Evolutionary conservation across 2,888 invertebrate genomes (phyloP), one percentile per base, ranked within the genome.

Genomic region (Cephus nigrinus): DNA sequence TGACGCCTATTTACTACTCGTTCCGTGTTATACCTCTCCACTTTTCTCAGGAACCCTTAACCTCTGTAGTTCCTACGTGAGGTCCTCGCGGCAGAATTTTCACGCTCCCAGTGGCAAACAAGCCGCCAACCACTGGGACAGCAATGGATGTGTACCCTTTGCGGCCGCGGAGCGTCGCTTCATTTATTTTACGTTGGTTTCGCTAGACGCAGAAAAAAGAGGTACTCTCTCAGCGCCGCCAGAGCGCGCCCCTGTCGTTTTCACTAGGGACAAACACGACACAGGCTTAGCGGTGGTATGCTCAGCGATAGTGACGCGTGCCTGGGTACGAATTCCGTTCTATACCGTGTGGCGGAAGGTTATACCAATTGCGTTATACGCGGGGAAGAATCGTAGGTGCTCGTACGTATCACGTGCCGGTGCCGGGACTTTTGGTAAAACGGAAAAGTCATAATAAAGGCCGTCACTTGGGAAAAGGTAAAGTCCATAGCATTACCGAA

Each of bases 1-100:
- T 71, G 71, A 15, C 23, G 71, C 71, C 71, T 71, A 71, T 71
- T 71, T 71, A 71, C 71, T 71, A 71, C 31, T 31, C 33, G 12
- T 31, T 31, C 32, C 12, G 12, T 12, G 15, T 31, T 12, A 12
- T 55, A 9, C 23, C 55, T 23, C 55, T 55, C 23, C 55, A 55
- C 55, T 55, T 55, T 23, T 55, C 23, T 23, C 55, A 9, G 55
- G 9, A 55, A 15, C 23, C 55, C 55, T 55, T 55, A 55, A 33
- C 31, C 12, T 31, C 12, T 12, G 12, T n/a, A 12, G 71, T 71
- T 12, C 12, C 71, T 33, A 32, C 32, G 71, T 1, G 31, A 33
- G 12, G 12, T 31, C 31, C 31, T 71, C 71, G 31, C 5, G 12
- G 1, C 9, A 71, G 32, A 12, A 71, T 71, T 31, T 71, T 71